phyloP scores from a whole-genome alignment of 2,113 vertebrate genomes.

The Mustelus asterias region DNA sequence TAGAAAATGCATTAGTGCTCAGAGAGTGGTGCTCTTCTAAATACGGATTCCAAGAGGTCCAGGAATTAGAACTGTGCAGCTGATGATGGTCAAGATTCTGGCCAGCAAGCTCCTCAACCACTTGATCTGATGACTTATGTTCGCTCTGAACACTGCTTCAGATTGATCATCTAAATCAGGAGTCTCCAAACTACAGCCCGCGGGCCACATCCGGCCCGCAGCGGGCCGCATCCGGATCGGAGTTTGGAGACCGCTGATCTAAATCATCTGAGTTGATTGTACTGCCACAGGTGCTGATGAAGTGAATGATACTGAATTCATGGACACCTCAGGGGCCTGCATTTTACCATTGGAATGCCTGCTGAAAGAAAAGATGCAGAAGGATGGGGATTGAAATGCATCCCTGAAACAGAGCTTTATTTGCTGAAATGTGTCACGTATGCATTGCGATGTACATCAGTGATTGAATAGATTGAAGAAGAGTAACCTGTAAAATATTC shows the following conservation, averaged over 20 bases:
- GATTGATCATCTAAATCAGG: not conserved
- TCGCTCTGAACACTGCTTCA: not conserved
- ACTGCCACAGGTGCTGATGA: not conserved
- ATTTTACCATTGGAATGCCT: not conserved
- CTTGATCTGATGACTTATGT: not conserved
- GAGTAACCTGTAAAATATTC: not conserved
- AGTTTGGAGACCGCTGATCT: too few relatives aligned
- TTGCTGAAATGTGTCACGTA: not conserved
- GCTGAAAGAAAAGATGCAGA: not conserved
- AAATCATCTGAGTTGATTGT: not conserved
- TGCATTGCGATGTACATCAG: not conserved
- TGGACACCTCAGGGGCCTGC: not conserved
- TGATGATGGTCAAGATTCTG: not conserved
- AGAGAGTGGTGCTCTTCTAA: not conserved
- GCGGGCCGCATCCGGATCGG: too few relatives aligned
- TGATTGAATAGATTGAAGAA: not conserved
- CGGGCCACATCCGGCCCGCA: too few relatives aligned
- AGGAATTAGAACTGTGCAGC: not conserved
- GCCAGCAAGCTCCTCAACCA: not conserved
- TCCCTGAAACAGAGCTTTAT: not conserved
- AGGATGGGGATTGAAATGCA: not conserved
- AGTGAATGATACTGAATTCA: not conserved
- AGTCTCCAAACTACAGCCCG: too few relatives aligned
- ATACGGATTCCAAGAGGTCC: not conserved
- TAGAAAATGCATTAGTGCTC: not conserved